Evolutionary conservation across 2,888 invertebrate species (phyloP).

Genomic region (Stictocephala bisonia): DNA sequence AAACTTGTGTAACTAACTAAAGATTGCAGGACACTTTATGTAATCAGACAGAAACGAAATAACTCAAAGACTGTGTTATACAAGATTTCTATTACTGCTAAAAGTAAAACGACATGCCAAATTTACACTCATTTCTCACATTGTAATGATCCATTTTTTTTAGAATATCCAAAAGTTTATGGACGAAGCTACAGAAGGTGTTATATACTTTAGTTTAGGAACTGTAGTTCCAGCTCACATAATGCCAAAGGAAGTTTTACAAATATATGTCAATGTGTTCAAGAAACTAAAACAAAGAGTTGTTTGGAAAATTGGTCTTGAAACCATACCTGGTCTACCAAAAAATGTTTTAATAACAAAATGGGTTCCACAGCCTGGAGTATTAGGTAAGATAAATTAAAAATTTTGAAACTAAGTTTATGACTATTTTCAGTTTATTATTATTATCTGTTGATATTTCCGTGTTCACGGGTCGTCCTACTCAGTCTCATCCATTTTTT

Average conservation of each 20-base stretch:
- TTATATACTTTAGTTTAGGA: conserved; percentile 26
- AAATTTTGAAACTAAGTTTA: no score
- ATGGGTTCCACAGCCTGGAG: background rate
- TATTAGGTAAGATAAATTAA: conserved; percentile 1
- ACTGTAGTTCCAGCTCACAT: background rate
- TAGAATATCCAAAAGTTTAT: conserved; percentile 17
- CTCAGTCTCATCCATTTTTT: no score
- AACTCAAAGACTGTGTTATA: no score
- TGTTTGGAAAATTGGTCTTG: conserved; percentile 3
- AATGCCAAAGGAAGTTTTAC: background rate
- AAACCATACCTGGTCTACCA: background rate
- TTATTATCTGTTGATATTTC: no score
- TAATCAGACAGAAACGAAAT: no score
- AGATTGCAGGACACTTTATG: no score
- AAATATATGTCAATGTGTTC: background rate
- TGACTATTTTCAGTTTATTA: no score
- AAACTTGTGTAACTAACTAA: no score
- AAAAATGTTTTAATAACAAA: background rate
- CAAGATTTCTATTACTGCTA: no score
- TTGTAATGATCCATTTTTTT: background rate
- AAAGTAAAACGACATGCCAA: no score
- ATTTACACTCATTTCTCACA: no score
- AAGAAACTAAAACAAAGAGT: background rate
- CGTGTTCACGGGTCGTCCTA: no score
- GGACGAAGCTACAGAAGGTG: conserved; percentile 19